Base-by-base conservation (phyloP, 1,140 invertebrate species). In the Doryteuthis pealeii region DNA sequence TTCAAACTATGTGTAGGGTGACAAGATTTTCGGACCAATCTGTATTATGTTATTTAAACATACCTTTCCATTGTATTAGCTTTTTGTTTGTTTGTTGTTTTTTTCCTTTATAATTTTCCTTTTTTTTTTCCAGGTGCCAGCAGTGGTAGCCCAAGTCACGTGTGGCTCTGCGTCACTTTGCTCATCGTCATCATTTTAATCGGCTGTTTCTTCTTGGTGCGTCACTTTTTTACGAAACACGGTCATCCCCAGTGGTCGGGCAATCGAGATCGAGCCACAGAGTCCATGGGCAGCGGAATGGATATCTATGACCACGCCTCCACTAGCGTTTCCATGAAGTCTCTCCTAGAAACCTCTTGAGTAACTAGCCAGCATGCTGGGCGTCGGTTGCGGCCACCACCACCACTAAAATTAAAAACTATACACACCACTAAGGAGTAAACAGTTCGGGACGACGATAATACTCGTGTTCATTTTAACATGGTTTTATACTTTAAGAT, bases 251-350 rank as follows among this genome's bases (percentile, higher is more conserved):
- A 33, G 30, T 32, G 66, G 66, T 68, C 66, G 18, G 66, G 66
- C 28, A 68, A 33, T 22, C 26, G 32, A 33, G 31, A 68, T 30
- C 22, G 18, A 10, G 66, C 26, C 66, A 68, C 66, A 31, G 66
- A 68, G 66, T 68, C 66, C 30, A 68, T 68, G 66, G 66, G 66
- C 28, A 68, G 66, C 66, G 31, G 30, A 68, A 33, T 32, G 30
- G 66, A 33, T 31, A 68, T 68, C 66, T 33, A 68, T 33, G 66
- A 68, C 66, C 32, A 68, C 30, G 30, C 30, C 30, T 68, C 66
- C 28, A 68, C 66, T 31, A 68, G 30, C 66, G 66, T 68, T 18
- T 68, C 66, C 66, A 68, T 68, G 66, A 68, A 31, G 32, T 68
- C 66, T 68, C 66, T 68, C 18, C 30, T 68, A 33, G 66, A 68